Evolutionary conservation across 2,113 vertebrate genomes (phyloP).

Genomic region (Chinchilla lanigera): DNA sequence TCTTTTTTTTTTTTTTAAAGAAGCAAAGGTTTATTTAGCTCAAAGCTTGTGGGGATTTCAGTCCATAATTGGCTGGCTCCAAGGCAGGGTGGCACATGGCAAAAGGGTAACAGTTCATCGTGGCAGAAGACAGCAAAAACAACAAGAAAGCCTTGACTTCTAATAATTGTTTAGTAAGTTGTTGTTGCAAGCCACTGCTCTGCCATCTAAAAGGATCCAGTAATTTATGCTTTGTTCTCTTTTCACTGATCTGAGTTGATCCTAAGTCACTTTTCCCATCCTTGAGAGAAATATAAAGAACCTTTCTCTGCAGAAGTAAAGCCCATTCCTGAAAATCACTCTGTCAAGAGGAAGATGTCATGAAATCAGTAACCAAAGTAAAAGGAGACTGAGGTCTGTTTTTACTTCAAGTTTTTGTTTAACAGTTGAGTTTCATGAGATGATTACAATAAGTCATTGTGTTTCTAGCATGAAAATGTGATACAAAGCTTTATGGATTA

Average conservation of each 20-base stretch:
- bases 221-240: background rate
- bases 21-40: too few relatives aligned
- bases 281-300: background rate
- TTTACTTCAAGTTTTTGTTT: slow-evolving; percentile 54
- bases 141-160: background rate
- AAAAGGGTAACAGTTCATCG: too few relatives aligned
- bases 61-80: too few relatives aligned
- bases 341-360: background rate
- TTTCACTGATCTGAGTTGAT: background rate
- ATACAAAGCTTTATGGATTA: background rate
- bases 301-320: background rate
- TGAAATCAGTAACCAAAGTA: background rate
- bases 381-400: background rate
- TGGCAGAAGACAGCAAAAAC: too few relatives aligned
- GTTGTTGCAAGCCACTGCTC: background rate
- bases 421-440: slow-evolving; percentile 56
- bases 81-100: too few relatives aligned
- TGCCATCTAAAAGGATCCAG: background rate
- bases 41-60: too few relatives aligned
- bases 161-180: background rate
- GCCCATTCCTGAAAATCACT: background rate
- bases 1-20: too few relatives aligned
- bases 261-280: background rate
- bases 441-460: slow-evolving; percentile 62
- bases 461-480: slow-evolving; percentile 39